These are phyloP conservation scores for Cantharis nigra DNA, from an alignment of 2,888 invertebrate species.

Conservation along the genomic window DNA sequence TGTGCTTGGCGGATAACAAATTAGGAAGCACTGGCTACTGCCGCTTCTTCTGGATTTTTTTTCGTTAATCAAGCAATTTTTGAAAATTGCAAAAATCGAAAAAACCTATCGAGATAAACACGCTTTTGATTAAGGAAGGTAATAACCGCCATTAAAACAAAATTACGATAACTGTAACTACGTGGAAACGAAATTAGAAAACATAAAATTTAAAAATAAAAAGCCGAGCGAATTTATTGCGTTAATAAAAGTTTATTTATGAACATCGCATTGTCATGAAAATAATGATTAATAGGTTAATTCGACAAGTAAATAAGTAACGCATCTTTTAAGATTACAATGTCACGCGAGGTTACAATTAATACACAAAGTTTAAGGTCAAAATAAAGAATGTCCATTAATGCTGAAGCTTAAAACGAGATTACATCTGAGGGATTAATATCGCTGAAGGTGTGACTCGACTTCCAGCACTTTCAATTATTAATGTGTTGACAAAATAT, in stretches of 20 bases:
- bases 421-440: slow-evolving; percentile 21
- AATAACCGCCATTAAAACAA: not conserved
- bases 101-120: not conserved
- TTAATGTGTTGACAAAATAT: slow-evolving; percentile 28
- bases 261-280: not conserved
- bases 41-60: not conserved
- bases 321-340: slow-evolving; percentile 2
- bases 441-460: slow-evolving; percentile 29
- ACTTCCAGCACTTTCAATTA: slow-evolving; percentile 24
- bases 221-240: not conserved
- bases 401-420: slow-evolving; percentile 19
- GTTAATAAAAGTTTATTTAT: not conserved
- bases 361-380: slow-evolving; percentile 18
- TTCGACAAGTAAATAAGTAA: not conserved
- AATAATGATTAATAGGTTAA: slow-evolving; percentile 1
- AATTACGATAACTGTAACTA: not conserved
- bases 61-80: not conserved
- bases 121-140: not conserved
- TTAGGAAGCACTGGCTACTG: not conserved
- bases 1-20: not conserved
- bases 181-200: not conserved
- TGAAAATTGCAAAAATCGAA: not conserved
- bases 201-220: not conserved
- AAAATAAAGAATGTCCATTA: slow-evolving; percentile 20
- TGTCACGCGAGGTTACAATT: slow-evolving; percentile 8